A percentile compares a stretch with the other conserved stretches of the same genome.
phyloP scores from a whole-genome alignment of 2,113 vertebrate genomes.

The Turdus rufiventris region DNA sequence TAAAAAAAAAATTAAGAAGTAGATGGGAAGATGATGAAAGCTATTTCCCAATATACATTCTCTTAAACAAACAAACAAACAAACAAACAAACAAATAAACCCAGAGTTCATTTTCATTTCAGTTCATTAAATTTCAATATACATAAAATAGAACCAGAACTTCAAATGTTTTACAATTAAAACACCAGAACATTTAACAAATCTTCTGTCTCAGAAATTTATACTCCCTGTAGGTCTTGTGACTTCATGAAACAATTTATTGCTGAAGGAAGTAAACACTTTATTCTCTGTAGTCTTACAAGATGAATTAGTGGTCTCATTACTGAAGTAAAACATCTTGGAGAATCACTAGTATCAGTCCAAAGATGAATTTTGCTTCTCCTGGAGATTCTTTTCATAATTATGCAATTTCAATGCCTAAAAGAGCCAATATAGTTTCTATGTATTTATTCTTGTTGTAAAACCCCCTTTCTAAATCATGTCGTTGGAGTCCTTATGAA shows the following conservation, averaged over 20 bases:
- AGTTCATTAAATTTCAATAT: neutral
- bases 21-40: neutral
- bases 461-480: neutral
- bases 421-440: neutral
- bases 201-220: neutral
- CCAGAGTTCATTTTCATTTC: accelerated
- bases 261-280: neutral
- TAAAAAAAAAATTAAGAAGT: neutral
- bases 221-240: neutral
- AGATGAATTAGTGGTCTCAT: neutral
- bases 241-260: neutral
- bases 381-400: neutral
- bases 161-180: neutral
- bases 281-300: neutral
- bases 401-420: neutral
- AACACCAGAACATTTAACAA: neutral
- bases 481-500: neutral
- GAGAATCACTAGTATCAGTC: neutral
- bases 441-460: neutral
- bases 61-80: neutral
- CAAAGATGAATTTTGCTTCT: neutral
- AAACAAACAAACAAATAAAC: neutral
- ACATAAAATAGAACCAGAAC: neutral
- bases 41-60: neutral
- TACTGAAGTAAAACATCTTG: neutral